phyloP scores from a whole-genome alignment of 2,113 vertebrate genomes.

The Dendrocopos noguchii region DNA sequence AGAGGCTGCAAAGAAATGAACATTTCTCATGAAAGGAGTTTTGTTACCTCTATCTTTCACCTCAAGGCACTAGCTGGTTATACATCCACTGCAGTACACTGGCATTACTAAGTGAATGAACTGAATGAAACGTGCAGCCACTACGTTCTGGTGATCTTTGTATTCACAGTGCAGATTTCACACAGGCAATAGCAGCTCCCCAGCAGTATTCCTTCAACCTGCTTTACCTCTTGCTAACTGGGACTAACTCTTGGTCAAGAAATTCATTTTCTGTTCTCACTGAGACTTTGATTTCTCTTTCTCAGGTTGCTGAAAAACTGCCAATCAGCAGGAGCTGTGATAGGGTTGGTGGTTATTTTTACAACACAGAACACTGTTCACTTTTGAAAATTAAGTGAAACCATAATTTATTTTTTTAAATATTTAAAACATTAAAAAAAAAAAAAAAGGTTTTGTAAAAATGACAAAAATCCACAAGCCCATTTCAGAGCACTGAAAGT shows the following conservation, averaged over 20 bases:
- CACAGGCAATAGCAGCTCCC: neutral
- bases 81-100: neutral
- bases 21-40: neutral
- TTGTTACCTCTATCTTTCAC: neutral
- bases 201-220: neutral
- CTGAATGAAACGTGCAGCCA: neutral
- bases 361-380: neutral
- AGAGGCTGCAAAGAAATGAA: neutral
- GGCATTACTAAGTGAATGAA: neutral
- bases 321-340: neutral
- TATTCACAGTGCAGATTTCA: fast-evolving
- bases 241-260: neutral
- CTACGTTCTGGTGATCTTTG: neutral
- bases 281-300: neutral
- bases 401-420: neutral
- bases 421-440: neutral
- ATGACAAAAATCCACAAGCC: fast-evolving
- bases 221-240: neutral
- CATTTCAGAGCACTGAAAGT: neutral
- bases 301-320: neutral
- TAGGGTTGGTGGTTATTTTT: neutral
- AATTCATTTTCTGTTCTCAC: neutral
- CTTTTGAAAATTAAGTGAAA: neutral
- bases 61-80: neutral
- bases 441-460: neutral